These are phyloP conservation scores for Sinocyclocheilus maitianheensis DNA, from an alignment of 2,113 vertebrate species.

Conservation along the genomic window DNA sequence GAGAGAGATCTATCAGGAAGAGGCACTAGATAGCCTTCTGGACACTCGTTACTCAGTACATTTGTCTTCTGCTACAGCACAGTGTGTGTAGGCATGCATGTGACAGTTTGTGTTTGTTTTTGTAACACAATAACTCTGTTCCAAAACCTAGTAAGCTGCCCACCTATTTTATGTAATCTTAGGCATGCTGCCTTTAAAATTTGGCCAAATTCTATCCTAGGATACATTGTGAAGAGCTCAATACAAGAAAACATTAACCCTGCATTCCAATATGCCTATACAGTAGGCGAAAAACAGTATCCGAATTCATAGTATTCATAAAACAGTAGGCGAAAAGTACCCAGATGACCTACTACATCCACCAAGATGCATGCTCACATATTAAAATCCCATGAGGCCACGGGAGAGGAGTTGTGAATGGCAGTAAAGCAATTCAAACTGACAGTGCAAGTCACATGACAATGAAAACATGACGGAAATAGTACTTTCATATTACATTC, in stretches of 20 bases:
- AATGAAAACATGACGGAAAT: neutral
- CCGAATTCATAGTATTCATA: neutral
- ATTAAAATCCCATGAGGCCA: neutral
- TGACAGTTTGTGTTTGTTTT: constrained; percentile 13
- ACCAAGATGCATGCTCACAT: neutral
- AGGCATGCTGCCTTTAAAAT: neutral
- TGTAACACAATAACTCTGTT: constrained; percentile 1
- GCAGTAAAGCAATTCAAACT: neutral
- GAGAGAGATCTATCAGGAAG: constrained; percentile 4
- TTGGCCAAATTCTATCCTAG: neutral
- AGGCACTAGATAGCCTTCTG: constrained; percentile 7
- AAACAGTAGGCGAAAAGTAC: neutral
- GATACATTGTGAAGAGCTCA: neutral
- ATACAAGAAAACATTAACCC: neutral
- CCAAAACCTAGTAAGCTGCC: constrained; percentile 4
- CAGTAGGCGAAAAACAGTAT: neutral
- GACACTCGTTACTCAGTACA: constrained; percentile 27
- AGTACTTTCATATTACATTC: neutral
- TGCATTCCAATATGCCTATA: neutral
- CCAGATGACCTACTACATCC: neutral
- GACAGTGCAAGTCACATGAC: neutral
- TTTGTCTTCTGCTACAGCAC: neutral
- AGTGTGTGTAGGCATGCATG: neutral
- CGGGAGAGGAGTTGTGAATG: neutral
- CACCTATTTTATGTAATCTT: neutral